These are phyloP conservation scores for Venturia canescens DNA, from an alignment of 1,140 invertebrate species.

Conservation along the genomic window DNA sequence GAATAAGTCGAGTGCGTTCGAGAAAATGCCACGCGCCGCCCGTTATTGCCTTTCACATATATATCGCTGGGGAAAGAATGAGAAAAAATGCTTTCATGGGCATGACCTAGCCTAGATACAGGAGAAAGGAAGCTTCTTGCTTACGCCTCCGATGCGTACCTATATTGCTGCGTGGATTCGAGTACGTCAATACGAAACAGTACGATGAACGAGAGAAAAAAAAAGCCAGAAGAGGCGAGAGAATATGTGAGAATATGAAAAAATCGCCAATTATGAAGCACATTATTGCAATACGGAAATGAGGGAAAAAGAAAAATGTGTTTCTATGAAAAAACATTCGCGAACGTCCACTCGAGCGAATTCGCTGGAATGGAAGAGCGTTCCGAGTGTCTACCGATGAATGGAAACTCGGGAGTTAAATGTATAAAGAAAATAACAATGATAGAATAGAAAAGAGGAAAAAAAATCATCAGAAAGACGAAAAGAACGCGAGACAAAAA, in stretches of 20 bases:
- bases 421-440: slow-evolving; percentile 1
- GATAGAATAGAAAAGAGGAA: background rate
- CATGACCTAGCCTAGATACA: slow-evolving; percentile 43
- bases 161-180: no score
- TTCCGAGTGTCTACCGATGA: background rate
- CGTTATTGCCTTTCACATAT: slow-evolving; percentile 66
- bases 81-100: slow-evolving; percentile 7
- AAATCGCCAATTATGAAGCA: no score
- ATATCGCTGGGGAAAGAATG: slow-evolving; percentile 39
- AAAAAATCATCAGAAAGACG: background rate
- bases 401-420: background rate
- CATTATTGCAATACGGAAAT: slow-evolving; percentile 44
- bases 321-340: no score
- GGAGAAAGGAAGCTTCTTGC: slow-evolving; percentile 27
- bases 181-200: no score
- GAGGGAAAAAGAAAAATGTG: background rate
- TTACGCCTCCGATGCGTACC: no score
- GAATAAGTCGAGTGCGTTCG: slow-evolving; percentile 30
- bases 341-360: no score
- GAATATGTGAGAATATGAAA: no score
- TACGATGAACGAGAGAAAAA: no score
- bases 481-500: slow-evolving; percentile 33
- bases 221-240: no score
- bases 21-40: slow-evolving; percentile 64
- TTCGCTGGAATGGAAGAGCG: background rate